These are phyloP conservation scores for Opisthocomus hoazin DNA, from an alignment of 2,113 vertebrate genomes.

Conservation along the genomic window DNA sequence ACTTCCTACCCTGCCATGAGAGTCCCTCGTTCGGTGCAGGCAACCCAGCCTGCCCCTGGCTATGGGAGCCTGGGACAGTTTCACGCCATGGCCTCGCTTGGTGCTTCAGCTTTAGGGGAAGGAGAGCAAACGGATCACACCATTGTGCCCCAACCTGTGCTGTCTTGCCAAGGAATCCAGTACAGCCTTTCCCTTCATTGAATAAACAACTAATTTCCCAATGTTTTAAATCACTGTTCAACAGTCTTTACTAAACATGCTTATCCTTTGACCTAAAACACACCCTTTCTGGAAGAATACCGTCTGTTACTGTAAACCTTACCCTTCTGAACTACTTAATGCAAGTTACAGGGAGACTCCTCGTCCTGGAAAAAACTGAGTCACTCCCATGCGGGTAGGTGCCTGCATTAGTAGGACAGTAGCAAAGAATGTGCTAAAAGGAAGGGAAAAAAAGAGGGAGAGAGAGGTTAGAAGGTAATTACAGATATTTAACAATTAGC, in stretches of 20 bases:
- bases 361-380: background rate
- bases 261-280: background rate
- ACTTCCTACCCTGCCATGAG: background rate
- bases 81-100: rapidly evolving
- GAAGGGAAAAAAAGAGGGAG: background rate
- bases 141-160: background rate
- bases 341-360: background rate
- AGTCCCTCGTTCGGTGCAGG: background rate
- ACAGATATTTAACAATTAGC: background rate
- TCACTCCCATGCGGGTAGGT: background rate
- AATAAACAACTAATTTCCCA: background rate
- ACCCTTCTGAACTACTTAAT: background rate
- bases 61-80: background rate
- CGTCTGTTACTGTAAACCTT: background rate
- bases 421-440: background rate
- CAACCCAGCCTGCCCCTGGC: background rate
- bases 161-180: background rate
- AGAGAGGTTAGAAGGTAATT: background rate
- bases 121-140: background rate
- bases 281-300: background rate
- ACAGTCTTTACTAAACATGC: background rate
- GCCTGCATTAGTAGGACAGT: background rate
- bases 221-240: background rate
- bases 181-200: background rate
- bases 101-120: background rate